Base-by-base conservation (phyloP, 2,797 vertebrate species). In the Hafferia zeledoni region DNA sequence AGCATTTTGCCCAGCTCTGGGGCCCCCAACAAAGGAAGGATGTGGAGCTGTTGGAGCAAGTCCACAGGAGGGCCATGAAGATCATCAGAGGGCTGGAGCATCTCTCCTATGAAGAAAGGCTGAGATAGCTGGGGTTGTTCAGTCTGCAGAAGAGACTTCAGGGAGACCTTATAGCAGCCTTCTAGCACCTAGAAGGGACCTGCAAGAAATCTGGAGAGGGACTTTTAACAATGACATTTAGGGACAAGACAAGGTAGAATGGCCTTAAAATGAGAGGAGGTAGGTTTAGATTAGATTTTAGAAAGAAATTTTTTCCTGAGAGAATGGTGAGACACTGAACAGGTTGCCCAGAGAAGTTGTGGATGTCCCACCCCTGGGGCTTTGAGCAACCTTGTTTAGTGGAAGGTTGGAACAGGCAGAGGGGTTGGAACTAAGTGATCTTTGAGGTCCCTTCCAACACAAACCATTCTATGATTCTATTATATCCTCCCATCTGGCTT, bases 361-460 rank as follows among this genome's bases (percentile, higher is more conserved):
- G 67, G 30, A 5, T 72, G 33, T 13, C 46, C 11, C 18, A n/a
- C 65, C 31, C 33, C 44, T 60, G 46, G 46, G 15, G 25, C 46
- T 78, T 41, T 31, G 22, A 71, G 41, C 33, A 31, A 41, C 16
- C 52, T 53, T 52, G 6, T 71, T 25, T 64, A 20, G 22, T 41
- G 33, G 19, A 17, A 47, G 9, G 33, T n/a, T 53, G 52, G 10
- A 53, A 53, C 17, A 31, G 52, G 30, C 25, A 78, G 18, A 16
- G 25, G 12, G 17, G 5, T 44, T 64, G 0, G 0, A 27, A 57
- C 8, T 33, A 19, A 59, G 10, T 53, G 41, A 20, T 41, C 16
- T 60, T 79, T 37, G 49, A 19, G 27, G 9, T 60, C 8, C 27
- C 27, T 72, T 84, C 67, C 53, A 72, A 25, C 13, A 30, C 46